A percentile compares a stretch with the other conserved stretches of the same genome.
Conservation (phyloP, 2,113 vertebrate species). For the Chauna torquata region DNA sequence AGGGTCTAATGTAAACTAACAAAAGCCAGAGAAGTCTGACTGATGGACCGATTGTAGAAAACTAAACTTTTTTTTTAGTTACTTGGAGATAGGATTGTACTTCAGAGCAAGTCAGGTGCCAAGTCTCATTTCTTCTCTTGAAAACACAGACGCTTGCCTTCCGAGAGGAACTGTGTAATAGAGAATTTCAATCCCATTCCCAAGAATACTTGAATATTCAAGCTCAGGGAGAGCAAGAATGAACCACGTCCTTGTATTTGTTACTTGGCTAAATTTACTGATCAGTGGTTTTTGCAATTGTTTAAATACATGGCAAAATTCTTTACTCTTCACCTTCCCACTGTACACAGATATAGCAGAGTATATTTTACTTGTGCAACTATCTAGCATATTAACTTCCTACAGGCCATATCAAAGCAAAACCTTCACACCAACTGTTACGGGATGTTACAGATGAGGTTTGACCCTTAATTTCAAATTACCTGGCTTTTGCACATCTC, state of each 20-base stretch:
- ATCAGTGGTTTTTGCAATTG: neutral
- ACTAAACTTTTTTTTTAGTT: neutral
- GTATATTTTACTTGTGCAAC: rapidly evolving
- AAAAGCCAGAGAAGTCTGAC: constrained; percentile 20
- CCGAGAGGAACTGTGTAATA: neutral
- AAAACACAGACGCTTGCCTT: neutral
- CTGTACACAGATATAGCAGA: rapidly evolving
- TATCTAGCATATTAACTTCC: neutral
- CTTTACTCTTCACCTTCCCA: neutral
- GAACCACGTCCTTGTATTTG: neutral
- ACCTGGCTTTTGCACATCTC: neutral
- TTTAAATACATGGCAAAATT: neutral
- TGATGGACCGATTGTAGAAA: constrained; percentile 11
- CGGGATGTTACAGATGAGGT: rapidly evolving
- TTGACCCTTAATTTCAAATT: neutral
- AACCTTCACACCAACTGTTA: neutral
- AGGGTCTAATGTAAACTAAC: neutral
- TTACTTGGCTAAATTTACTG: neutral
- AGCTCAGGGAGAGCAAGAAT: neutral
- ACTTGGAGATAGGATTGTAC: constrained; percentile 21
- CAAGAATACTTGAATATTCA: neutral
- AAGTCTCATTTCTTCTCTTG: neutral
- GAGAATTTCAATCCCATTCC: neutral
- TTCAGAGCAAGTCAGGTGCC: constrained; percentile 29
- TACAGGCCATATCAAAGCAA: neutral